Conservation (phyloP, 2,888 invertebrate species). For the Melipona beecheii region DNA sequence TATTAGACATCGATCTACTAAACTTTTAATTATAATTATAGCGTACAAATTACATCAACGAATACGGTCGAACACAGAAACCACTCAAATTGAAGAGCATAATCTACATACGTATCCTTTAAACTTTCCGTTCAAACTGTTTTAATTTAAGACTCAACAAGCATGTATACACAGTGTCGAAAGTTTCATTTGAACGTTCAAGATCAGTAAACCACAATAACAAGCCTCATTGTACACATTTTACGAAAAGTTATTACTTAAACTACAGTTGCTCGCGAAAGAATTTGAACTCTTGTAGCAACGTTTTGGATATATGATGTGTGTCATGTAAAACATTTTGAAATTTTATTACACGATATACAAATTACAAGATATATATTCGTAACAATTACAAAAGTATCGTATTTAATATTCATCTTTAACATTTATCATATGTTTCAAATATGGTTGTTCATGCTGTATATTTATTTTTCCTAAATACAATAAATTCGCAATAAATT, state of each 20-base stretch:
- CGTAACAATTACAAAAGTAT: too few species aligned
- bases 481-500: too few species aligned
- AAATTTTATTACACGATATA: too few species aligned
- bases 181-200: neutral
- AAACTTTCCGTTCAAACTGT: neutral
- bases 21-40: neutral
- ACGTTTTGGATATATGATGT: too few species aligned
- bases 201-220: neutral
- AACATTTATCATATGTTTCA: too few species aligned
- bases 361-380: too few species aligned
- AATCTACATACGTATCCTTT: neutral
- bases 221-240: neutral
- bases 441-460: too few species aligned
- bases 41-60: neutral
- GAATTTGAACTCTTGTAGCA: too few species aligned
- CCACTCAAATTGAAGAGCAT: neutral
- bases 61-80: neutral
- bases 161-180: conserved; percentile 13
- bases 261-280: too few species aligned
- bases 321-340: too few species aligned
- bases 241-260: neutral
- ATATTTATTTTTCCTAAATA: too few species aligned
- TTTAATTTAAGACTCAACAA: neutral
- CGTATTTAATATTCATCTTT: too few species aligned
- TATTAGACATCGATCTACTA: neutral